Conservation (phyloP, 1,140 invertebrate species). For the Diachasmimorpha longicaudata region DNA sequence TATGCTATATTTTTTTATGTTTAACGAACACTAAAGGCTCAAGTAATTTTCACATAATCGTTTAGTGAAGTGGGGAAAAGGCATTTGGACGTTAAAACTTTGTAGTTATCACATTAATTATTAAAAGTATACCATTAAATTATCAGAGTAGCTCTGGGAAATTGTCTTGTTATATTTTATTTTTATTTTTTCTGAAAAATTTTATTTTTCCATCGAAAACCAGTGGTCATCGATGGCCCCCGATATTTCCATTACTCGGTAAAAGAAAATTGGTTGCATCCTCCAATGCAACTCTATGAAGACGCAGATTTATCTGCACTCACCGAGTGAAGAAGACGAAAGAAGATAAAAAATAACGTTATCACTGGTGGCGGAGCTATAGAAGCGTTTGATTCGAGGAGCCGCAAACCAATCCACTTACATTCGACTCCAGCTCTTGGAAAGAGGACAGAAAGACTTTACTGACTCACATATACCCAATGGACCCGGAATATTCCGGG, state of each 20-base stretch:
- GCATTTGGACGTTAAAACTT: background rate
- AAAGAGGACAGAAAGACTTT: conserved; percentile 7
- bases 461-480: conserved; percentile 1
- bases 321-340: background rate
- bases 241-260: background rate
- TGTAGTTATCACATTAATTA: background rate
- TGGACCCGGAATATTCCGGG: conserved; percentile 1
- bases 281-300: background rate
- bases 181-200: too few species aligned
- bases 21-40: background rate
- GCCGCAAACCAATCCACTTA: conserved; percentile 27
- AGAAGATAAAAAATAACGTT: background rate
- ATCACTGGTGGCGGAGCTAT: conserved; percentile 19
- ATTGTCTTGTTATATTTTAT: too few species aligned
- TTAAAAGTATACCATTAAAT: too few species aligned
- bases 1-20: background rate
- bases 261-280: background rate
- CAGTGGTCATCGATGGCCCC: background rate
- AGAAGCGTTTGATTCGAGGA: conserved; percentile 31
- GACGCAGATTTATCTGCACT: background rate
- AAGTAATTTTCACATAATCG: background rate
- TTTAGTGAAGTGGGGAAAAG: background rate
- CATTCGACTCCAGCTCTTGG: background rate
- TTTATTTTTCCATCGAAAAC: background rate
- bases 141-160: too few species aligned